Conservation (phyloP, 2,113 vertebrate genomes). For the Agapornis roseicollis region DNA sequence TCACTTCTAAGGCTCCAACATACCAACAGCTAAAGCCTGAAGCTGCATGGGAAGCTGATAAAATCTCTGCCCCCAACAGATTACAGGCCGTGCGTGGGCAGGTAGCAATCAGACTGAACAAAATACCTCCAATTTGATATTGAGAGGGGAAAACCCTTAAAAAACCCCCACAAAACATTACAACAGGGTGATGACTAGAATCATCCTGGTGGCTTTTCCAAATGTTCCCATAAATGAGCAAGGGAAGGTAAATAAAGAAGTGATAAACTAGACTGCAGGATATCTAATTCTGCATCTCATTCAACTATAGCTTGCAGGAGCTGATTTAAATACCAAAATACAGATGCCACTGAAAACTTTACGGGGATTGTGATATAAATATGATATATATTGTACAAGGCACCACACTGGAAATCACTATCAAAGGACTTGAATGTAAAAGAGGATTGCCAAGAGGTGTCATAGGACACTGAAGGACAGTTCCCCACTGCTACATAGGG, state of each 20-base stretch:
- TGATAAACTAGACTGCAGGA: neutral
- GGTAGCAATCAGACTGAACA: neutral
- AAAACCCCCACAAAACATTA: too few relatives aligned
- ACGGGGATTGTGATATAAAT: neutral
- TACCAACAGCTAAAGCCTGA: neutral
- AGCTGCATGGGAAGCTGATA: neutral
- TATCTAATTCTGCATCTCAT: neutral
- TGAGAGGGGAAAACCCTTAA: neutral
- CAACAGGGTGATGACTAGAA: neutral
- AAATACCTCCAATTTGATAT: neutral
- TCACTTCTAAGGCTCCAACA: neutral
- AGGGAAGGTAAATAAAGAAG: neutral
- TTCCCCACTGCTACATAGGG: neutral
- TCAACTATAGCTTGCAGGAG: neutral
- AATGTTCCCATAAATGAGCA: neutral
- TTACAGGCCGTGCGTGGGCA: neutral
- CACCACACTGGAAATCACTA: neutral
- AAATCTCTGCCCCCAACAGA: neutral
- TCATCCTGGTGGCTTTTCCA: neutral
- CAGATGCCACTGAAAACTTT: neutral
- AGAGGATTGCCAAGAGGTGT: neutral
- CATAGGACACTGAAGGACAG: neutral
- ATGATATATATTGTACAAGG: accelerated
- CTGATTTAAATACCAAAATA: neutral
- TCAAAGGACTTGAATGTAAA: neutral